Evolutionary conservation across 1,140 invertebrate species (phyloP), one percentile per base, ranked within the genome.

Genomic region (Heliconius himera): DNA sequence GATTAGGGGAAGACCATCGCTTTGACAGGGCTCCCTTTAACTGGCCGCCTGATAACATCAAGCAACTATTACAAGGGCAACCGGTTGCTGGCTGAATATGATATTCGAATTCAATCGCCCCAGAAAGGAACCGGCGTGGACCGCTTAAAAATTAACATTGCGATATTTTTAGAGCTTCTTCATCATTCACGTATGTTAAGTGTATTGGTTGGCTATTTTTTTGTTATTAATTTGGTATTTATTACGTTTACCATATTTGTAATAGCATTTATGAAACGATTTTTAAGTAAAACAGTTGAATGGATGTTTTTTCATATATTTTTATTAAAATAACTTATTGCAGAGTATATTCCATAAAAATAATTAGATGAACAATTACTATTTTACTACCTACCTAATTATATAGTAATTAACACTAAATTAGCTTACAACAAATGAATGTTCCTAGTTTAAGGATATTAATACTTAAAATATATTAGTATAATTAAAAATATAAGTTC

Each of bases 11-110:
- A 85, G 66, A 56, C 49, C 73, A 66, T 56, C 71, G 60, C 85
- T 85, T 82, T 88, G 86, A 92, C 90, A 90, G 18, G 78, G 89
- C 72, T 89, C 91, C 74, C 22, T 3, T 51, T 81, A 84, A 84
- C 74, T 91, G 89, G 90, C 74, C 82, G 79, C 86, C 83, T 93
- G 91, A 94, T 94, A 93, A 93, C 92, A 93, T 91, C 91, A 89
- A 89, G 89, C 91, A 94, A 94, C 93, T 94, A 94, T 94, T 93
- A 94, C 91, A 94, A 94, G 93, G 93, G 91, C 91, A 92, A 93
- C 93, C 90, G 91, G 93, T 94, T 89, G 89, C 87, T 85, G 85
- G 83, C 91, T 91, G 89, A 93, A 93, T 93, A 94, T 92, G 87
- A 94, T 92, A 90, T 93, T 92, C 84, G 90, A 93, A 92, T 92